phyloP scores from a whole-genome alignment of 2,797 vertebrate genomes.

The Channa striata region DNA sequence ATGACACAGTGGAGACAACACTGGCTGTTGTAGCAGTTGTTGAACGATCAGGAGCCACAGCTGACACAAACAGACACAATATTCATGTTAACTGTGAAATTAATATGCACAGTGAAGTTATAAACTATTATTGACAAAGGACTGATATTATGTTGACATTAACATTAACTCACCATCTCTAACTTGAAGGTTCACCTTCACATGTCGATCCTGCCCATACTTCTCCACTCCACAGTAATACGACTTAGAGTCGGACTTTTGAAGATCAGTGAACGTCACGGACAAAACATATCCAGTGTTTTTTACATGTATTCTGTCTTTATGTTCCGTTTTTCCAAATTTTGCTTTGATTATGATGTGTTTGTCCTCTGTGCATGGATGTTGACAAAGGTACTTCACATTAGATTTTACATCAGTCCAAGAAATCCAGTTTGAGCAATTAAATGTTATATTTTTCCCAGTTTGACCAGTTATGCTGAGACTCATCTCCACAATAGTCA shows the following conservation, averaged over 20 bases:
- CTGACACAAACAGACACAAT: slow-evolving; percentile 8
- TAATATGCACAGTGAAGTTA: not conserved
- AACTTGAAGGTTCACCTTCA: slow-evolving; percentile 31
- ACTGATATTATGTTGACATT: not conserved
- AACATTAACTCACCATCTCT: slow-evolving; percentile 26
- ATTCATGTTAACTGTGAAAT: not conserved
- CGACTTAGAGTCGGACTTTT: slow-evolving; percentile 23
- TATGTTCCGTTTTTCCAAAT: fast-evolving
- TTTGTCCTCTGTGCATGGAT: not conserved
- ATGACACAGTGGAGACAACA: not conserved
- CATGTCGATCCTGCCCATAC: fast-evolving
- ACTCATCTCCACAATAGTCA: slow-evolving; percentile 11
- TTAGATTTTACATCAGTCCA: fast-evolving
- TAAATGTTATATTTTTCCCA: slow-evolving; percentile 10
- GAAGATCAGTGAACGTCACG: slow-evolving; percentile 45
- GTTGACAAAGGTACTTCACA: slow-evolving; percentile 26
- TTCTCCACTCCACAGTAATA: slow-evolving; percentile 36
- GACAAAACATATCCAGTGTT: not conserved
- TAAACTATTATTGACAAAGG: not conserved
- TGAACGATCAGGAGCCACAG: not conserved
- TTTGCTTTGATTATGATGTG: slow-evolving; percentile 29
- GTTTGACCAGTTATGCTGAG: not conserved
- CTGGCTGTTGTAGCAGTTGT: not conserved
- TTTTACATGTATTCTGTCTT: not conserved
- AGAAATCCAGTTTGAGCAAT: not conserved